Base-by-base conservation (phyloP, 1,140 invertebrate species). In the Contarinia nasturtii region DNA sequence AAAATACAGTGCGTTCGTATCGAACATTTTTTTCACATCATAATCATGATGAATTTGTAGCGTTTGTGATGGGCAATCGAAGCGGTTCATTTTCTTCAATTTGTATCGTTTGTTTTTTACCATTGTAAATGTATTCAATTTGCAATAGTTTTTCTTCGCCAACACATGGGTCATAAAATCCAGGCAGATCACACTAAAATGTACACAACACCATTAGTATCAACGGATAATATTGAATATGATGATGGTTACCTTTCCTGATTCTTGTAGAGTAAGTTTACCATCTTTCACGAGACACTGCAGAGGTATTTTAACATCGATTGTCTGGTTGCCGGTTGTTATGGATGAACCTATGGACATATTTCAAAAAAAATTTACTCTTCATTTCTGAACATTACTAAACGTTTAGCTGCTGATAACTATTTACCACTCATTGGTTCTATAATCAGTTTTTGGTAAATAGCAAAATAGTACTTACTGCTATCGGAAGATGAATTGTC, bases 161-260 rank as follows among this genome's bases (percentile, higher is more conserved):
- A 15, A 93, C 75, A 58, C 88, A 90, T 0, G 92, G 90, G 66
- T 98, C 94, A 66, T 87, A 98, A 66, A 98, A 98, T 21, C 94
- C 94, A 33, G 92, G 86, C 45, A 98, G 65, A 60, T 94, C 85
- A 59, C 82, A 82, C 92, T 98, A 65, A n/a, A 45, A 40, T 36
- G 17, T 3, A 17, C 12, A 45, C 22, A 45, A 33, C n/a, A n/a
- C n/a, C n/a, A 10, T 44, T 3, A 8, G 4, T 3, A 21, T 15
- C 17, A 14, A 44, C 17, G 12, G 19, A 12, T 19, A 14, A 44
- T 7, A 5, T 44, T 15, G n/a, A 44, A 27, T 27, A 5, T 5
- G 36, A 2, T 48, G 21, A 20, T 47, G 58, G 52, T 56, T 66
- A 94, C 90, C 76, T 95, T 96, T 20, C 83, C 80, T 15, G 80